A percentile compares a stretch with the other conserved stretches of the same genome.
Conservation (phyloP, 2,888 invertebrate species). For the Amitus sp. region DNA sequence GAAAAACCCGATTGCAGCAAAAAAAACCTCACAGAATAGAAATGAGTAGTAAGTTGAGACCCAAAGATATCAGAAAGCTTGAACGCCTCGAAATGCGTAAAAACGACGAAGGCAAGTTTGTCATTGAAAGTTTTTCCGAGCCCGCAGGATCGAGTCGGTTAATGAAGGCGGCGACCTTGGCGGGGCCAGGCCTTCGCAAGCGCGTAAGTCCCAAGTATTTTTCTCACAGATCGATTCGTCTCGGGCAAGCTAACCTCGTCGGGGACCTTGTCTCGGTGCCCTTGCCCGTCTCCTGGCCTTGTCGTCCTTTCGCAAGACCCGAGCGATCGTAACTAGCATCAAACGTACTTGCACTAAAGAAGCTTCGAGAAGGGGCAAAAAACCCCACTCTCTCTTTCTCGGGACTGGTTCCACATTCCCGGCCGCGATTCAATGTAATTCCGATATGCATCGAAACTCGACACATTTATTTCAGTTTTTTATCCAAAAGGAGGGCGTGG, state of each 20-base stretch:
- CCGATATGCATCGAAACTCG: not conserved
- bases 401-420: slow-evolving; percentile 7
- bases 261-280: slow-evolving; percentile 25
- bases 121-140: not conserved
- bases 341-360: slow-evolving; percentile 1
- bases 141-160: slow-evolving; percentile 1
- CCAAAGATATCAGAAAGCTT: too few species aligned
- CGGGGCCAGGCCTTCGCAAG: slow-evolving; percentile 20
- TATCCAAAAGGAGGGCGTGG: too few species aligned
- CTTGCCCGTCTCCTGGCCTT: slow-evolving; percentile 22
- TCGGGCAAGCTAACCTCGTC: slow-evolving; percentile 17
- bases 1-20: too few species aligned
- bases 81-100: too few species aligned
- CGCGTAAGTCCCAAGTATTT: slow-evolving; percentile 12
- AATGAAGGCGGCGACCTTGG: slow-evolving; percentile 26
- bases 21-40: too few species aligned
- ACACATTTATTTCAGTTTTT: slow-evolving; percentile 5
- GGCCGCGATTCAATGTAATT: slow-evolving; percentile 1
- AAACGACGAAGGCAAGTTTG: not conserved
- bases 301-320: slow-evolving; percentile 12
- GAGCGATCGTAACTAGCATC: not conserved
- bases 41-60: too few species aligned
- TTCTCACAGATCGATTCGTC: slow-evolving; percentile 27
- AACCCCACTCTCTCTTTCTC: not conserved
- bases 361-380: not conserved